Evolutionary conservation across 2,888 invertebrate genomes (phyloP), one percentile per base, ranked within the genome.

Genomic region (Mactromeris polynyma): DNA sequence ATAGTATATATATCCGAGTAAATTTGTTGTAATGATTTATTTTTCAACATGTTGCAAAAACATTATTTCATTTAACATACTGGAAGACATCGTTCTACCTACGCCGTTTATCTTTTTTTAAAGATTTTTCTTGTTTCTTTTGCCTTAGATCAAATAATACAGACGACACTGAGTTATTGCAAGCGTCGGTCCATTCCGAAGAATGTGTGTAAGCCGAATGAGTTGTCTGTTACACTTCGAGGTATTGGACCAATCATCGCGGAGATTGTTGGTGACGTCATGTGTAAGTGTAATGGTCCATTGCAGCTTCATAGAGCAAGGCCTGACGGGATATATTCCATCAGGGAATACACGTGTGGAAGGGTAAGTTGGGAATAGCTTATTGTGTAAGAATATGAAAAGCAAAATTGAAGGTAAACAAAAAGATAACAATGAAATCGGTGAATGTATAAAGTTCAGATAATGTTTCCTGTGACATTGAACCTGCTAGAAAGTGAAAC

Each of bases 341-440:
- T 87, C 2, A 73, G 86, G 54, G 83, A 87, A 42, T 91, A 87
- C 40, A 36, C 89, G 2, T 91, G 91, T 58, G 91, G 91, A 58
- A 85, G 86, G 88, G 91, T 91, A 81, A 81, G 51, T 83, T 6
- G 11, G 2, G 38, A 19, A 9, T 1, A 19, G 9, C 33, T 11
- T 36, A 40, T 38, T n/a, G 26, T 21, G 79, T n/a, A 14, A 33
- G 33, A 33, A 21, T 33, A 31, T 26, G 19, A 1, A n/a, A 2
- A n/a, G 9, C 1, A 26, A 26, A 42, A 17, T 4, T 31, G 6
- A 40, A 19, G n/a, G 42, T 19, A 11, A n/a, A 21, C 80, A 42
- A 40, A 40, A 79, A 78, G 21, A n/a, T n/a, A n/a, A n/a, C n/a
- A n/a, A n/a, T n/a, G n/a, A n/a, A n/a, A n/a, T n/a, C n/a, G n/a